Conservation (phyloP, 2,113 vertebrate genomes). For the Orthochromis indermauri region DNA sequence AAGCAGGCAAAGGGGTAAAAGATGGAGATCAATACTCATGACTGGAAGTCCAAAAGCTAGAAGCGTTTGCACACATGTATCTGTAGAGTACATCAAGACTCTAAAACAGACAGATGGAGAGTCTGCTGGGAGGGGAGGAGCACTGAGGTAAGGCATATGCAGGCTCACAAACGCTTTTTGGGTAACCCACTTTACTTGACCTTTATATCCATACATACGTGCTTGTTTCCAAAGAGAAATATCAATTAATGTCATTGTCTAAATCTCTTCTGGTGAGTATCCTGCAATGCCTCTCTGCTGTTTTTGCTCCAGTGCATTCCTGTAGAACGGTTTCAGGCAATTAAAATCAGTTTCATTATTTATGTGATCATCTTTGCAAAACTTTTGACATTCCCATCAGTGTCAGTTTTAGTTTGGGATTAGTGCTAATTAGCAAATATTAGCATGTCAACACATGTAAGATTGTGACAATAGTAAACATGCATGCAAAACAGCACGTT, state of each 20-base stretch:
- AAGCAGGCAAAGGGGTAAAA: not conserved
- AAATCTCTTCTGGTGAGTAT: not conserved
- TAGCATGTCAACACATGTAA: not conserved
- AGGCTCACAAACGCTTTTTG: not conserved
- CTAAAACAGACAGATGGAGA: slow-evolving; percentile 27
- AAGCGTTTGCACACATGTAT: not conserved
- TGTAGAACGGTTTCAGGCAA: not conserved
- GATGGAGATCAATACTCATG: not conserved
- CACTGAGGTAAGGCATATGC: slow-evolving; percentile 22
- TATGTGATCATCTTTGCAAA: not conserved
- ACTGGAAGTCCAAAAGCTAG: not conserved
- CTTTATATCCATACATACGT: not conserved
- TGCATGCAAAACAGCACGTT: not conserved
- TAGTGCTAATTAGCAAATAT: not conserved
- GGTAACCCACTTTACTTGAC: slow-evolving; percentile 26
- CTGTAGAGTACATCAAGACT: not conserved
- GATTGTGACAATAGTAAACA: not conserved
- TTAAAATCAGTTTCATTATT: not conserved
- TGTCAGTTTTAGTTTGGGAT: not conserved
- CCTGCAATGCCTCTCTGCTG: not conserved
- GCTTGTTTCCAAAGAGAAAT: not conserved
- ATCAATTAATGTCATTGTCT: slow-evolving; percentile 15
- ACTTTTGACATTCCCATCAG: not conserved
- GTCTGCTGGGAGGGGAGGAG: not conserved
- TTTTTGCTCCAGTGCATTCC: not conserved